phyloP scores from a whole-genome alignment of 1,140 invertebrate species.

The Hormaphis cornu region DNA sequence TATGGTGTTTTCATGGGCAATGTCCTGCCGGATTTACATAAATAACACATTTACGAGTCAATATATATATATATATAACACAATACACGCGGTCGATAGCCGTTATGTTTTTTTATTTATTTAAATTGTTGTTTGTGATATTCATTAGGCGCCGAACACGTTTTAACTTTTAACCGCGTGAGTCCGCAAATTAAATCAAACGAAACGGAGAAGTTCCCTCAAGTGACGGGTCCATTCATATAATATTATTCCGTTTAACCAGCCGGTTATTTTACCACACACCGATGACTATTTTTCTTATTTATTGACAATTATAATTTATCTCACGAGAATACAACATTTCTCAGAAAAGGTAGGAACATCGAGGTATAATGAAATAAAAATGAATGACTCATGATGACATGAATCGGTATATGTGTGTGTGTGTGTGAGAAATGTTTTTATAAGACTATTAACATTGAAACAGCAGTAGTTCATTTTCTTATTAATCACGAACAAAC shows the following conservation, averaged over 20 bases:
- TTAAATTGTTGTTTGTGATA: conserved; percentile 3
- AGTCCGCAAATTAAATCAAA: conserved; percentile 12
- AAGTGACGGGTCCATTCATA: not conserved
- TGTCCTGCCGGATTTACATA: conserved; percentile 21
- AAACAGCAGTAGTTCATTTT: not conserved
- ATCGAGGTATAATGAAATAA: not conserved
- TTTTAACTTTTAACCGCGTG: conserved; percentile 16
- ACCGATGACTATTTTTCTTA: not conserved
- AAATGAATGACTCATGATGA: not conserved
- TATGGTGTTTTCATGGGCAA: conserved; percentile 1
- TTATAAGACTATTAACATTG: not conserved
- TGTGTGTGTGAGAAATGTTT: not conserved
- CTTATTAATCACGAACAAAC: too few relatives aligned
- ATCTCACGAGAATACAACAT: not conserved
- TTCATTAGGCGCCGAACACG: conserved; percentile 23
- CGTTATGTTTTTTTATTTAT: conserved; percentile 7
- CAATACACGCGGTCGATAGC: not conserved
- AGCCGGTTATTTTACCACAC: not conserved
- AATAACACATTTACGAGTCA: conserved; percentile 31
- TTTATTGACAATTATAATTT: not conserved
- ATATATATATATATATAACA: not conserved
- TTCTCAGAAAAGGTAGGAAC: not conserved
- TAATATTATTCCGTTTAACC: not conserved
- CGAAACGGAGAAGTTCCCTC: not conserved
- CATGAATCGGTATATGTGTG: too few relatives aligned